Evolutionary conservation across 2,797 vertebrate species (phyloP), one percentile per base, ranked within the genome.

Genomic region (Sebastiscus albofasciatus): DNA sequence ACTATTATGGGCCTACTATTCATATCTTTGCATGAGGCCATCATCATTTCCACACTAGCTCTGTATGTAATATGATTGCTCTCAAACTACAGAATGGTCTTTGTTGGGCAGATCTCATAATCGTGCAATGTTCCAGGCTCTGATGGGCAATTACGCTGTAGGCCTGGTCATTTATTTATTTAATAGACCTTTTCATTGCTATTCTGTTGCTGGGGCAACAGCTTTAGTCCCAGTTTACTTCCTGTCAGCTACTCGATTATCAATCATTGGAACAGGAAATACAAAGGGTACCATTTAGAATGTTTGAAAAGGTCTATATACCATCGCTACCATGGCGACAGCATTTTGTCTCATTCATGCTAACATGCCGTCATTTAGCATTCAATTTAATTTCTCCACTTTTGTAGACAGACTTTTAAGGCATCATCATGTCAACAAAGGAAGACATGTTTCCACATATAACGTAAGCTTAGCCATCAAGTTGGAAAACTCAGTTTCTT

Each of bases 21-120:
- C 92, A 93, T 94, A 93, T 95, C 93, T 94, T 89, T 90, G 86
- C 82, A 90, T 88, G 90, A 91, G 86, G 83, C 87, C 93, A 92
- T 95, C 91, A 94, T 72, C 87, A 89, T 96, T 96, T 96, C 95
- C 95, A 96, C 88, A 83, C 86, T 66, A 78, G 89, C 72, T 69
- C 81, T 82, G 79, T 86, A 90, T 94, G 89, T 89, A 94, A 90
- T 90, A 91, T 90, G 90, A 94, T 89, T 94, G 90, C 89, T 79
- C 82, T 89, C 88, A 90, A 92, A 87, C 88, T 84, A 92, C 91
- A 94, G 81, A 93, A 91, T 93, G 81, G 72, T 84, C 91, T 93
- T 94, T 95, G 93, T 95, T 91, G 90, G 87, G 83, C 71, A 78
- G 81, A 90, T 93, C 84, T 92, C 80, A 86, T 91, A 93, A 92